These are phyloP conservation scores for Barypeithes pellucidus DNA, from an alignment of 2,888 invertebrate species.

Conservation along the genomic window DNA sequence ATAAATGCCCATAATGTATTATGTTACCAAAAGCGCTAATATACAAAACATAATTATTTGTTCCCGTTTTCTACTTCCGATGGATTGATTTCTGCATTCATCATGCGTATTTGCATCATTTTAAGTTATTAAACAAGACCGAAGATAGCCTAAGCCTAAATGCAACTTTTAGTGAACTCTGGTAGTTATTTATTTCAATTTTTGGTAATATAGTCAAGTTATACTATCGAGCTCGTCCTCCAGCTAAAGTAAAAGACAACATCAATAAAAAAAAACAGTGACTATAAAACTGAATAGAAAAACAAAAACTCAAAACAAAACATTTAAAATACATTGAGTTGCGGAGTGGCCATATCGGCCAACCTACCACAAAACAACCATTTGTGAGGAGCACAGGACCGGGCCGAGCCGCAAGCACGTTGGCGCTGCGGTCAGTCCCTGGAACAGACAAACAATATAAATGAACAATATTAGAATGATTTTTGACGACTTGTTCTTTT, in stretches of 20 bases:
- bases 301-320: constrained; percentile 46
- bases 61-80: no score
- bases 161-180: no score
- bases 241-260: constrained; percentile 47
- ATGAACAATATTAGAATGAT: background rate
- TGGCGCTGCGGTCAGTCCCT: constrained; percentile 72
- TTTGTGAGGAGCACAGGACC: constrained; percentile 69
- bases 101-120: no score
- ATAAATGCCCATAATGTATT: no score
- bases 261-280: constrained; percentile 45
- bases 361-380: constrained; percentile 72
- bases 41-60: no score
- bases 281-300: constrained; percentile 50
- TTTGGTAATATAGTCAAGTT: no score
- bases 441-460: constrained; percentile 68
- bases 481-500: no score
- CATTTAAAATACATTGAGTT: constrained; percentile 61
- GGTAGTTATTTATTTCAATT: no score
- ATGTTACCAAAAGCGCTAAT: no score
- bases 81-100: no score
- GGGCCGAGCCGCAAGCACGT: constrained; percentile 70
- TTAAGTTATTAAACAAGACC: no score
- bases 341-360: constrained; percentile 64
- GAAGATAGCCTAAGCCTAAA: no score
- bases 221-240: constrained; percentile 25